Percentiles rank a stretch among this genome's conserved stretches.
Evolutionary conservation across 2,797 vertebrate species (phyloP).

Genomic region (Decapterus maruadsi): DNA sequence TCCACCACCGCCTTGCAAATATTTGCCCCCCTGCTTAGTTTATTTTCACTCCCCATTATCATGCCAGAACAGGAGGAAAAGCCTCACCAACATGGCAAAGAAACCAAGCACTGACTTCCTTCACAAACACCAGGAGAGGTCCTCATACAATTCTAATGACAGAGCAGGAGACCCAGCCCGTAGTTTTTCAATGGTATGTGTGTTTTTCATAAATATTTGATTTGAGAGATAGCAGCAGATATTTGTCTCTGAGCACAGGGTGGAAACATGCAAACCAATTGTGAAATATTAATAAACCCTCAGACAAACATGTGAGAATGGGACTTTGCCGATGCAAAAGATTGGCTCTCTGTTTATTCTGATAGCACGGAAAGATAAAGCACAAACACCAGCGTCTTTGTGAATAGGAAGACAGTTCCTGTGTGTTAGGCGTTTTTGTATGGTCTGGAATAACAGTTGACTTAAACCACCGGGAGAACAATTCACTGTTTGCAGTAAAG

Average conservation of each 20-base stretch:
- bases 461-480: slow-evolving; percentile 65
- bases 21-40: slow-evolving; percentile 19
- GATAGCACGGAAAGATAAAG: slow-evolving; percentile 72
- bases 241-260: slow-evolving; percentile 60
- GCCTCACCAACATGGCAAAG: slow-evolving; percentile 47
- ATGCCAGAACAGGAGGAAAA: slow-evolving; percentile 61
- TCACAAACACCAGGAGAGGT: slow-evolving; percentile 51
- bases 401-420: slow-evolving; percentile 74
- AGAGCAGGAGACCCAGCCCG: slow-evolving; percentile 34
- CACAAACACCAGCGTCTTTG: slow-evolving; percentile 42
- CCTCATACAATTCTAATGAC: slow-evolving; percentile 43
- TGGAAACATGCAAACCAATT: slow-evolving; percentile 72
- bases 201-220: slow-evolving; percentile 81
- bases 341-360: slow-evolving; percentile 60
- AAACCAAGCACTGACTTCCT: slow-evolving; percentile 61
- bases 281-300: slow-evolving; percentile 81
- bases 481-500: slow-evolving; percentile 64
- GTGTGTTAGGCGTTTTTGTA: slow-evolving; percentile 63
- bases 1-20: not conserved
- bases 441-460: slow-evolving; percentile 64
- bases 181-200: slow-evolving; percentile 67
- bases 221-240: slow-evolving; percentile 66
- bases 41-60: slow-evolving; percentile 64
- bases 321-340: slow-evolving; percentile 51
- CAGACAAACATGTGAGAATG: slow-evolving; percentile 63